Evolutionary conservation across 2,797 vertebrate genomes (phyloP).

Genomic region (Sternarchorhynchus goeldii): DNA sequence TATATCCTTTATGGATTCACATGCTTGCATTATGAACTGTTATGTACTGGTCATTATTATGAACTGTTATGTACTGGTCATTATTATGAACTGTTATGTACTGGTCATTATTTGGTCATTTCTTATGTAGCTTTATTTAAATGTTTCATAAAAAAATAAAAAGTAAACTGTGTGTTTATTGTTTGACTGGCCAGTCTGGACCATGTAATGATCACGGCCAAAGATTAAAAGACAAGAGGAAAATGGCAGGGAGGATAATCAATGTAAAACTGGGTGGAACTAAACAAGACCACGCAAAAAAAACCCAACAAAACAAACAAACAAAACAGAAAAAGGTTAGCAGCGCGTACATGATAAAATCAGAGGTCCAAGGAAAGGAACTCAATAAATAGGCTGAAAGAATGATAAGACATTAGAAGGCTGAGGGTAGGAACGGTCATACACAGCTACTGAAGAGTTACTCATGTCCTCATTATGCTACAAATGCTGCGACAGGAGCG

Average conservation of each 20-base stretch:
- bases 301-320: conserved; percentile 29
- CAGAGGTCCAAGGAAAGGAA: conserved; percentile 71
- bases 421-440: conserved; percentile 58
- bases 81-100: conserved; percentile 67
- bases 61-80: conserved; percentile 68
- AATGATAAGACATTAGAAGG: conserved; percentile 71
- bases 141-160: conserved; percentile 48
- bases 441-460: conserved; percentile 69
- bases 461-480: conserved; percentile 59
- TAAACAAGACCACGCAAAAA: conserved; percentile 21
- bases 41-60: conserved; percentile 62
- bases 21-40: conserved; percentile 68
- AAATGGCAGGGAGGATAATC: conserved; percentile 21
- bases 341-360: conserved; percentile 82
- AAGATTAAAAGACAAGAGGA: conserved; percentile 34
- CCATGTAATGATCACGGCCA: conserved; percentile 43
- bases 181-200: conserved; percentile 39
- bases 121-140: conserved; percentile 52
- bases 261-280: conserved; percentile 21
- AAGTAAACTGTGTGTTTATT: conserved; percentile 11
- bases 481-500: conserved; percentile 58
- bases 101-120: conserved; percentile 55
- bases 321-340: conserved; percentile 70
- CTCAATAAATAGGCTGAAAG: conserved; percentile 73
- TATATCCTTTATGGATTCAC: conserved; percentile 38